Percentiles rank a stretch among this genome's conserved stretches.
Conservation (phyloP, 2,797 vertebrate genomes). For the Hippocampus kuda region DNA sequence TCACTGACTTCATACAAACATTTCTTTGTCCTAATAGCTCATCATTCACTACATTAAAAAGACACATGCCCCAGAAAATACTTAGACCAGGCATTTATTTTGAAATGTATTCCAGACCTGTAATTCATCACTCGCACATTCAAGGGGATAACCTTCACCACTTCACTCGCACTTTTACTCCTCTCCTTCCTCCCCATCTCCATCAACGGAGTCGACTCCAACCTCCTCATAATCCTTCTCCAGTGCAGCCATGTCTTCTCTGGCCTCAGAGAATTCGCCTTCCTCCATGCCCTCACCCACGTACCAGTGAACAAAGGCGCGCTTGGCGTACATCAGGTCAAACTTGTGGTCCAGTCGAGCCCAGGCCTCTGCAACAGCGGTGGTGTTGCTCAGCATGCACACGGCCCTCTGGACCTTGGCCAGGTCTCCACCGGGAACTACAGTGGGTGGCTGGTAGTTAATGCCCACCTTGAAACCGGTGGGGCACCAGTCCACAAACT, state of each 20-base stretch:
- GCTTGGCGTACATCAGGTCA: constrained; percentile 85
- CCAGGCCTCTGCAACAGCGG: constrained; percentile 82
- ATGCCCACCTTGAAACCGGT: constrained; percentile 57
- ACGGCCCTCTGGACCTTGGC: constrained; percentile 80
- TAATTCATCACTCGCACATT: not conserved
- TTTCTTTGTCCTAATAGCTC: not conserved
- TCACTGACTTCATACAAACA: not conserved
- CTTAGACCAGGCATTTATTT: not conserved
- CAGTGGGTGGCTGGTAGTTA: constrained; percentile 74
- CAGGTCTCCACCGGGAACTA: constrained; percentile 76
- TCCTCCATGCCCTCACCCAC: constrained; percentile 91
- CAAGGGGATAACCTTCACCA: not conserved
- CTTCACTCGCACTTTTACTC: constrained; percentile 20
- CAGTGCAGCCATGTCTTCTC: constrained; percentile 84
- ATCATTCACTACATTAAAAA: not conserved
- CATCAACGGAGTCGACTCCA: constrained; percentile 49
- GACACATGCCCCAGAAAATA: not conserved
- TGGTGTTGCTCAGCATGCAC: constrained; percentile 83
- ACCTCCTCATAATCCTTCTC: constrained; percentile 67
- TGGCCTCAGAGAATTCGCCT: constrained; percentile 82
- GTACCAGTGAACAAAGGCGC: constrained; percentile 87
- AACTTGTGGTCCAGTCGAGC: constrained; percentile 81
- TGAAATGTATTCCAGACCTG: not conserved
- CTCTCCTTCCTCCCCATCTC: constrained; percentile 49
- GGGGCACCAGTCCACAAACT: constrained; percentile 82